These are phyloP conservation scores for Timema cristinae DNA, from an alignment of 2,888 invertebrate species.

Conservation along the genomic window DNA sequence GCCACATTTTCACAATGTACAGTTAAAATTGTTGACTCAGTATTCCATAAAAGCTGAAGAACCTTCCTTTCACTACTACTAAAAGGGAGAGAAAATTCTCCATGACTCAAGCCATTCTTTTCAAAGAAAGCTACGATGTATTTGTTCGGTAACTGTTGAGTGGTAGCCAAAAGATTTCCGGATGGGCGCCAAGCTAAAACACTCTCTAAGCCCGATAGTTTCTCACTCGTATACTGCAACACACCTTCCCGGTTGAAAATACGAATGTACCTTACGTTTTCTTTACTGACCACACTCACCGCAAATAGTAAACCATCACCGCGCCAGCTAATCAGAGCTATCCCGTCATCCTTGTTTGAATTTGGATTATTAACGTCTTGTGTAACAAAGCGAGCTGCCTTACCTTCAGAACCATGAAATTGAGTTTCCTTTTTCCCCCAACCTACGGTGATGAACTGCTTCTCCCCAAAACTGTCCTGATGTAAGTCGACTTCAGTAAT, in stretches of 20 bases:
- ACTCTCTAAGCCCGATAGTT: constrained; percentile 54
- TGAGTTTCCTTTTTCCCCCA: constrained; percentile 97
- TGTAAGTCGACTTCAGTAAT: constrained; percentile 58
- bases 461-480: constrained; percentile 60
- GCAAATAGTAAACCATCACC: constrained; percentile 82
- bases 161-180: constrained; percentile 75
- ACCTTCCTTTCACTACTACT: constrained; percentile 48
- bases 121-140: constrained; percentile 76
- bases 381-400: constrained; percentile 56
- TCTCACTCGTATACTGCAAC: constrained; percentile 72
- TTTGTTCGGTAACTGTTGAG: constrained; percentile 59
- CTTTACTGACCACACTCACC: constrained; percentile 59
- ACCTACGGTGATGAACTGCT: constrained; percentile 78
- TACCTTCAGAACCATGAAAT: constrained; percentile 89
- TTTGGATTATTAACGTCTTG: constrained; percentile 39
- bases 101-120: constrained; percentile 85
- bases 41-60: constrained; percentile 67
- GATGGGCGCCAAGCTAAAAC: constrained; percentile 70
- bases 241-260: constrained; percentile 75
- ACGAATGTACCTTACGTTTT: constrained; percentile 61
- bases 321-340: constrained; percentile 71
- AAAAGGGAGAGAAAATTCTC: constrained; percentile 68
- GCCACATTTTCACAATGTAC: constrained; percentile 48
- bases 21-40: constrained; percentile 69
- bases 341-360: constrained; percentile 43